A percentile compares a stretch with the other conserved stretches of the same genome.
phyloP scores from a whole-genome alignment of 2,797 vertebrate genomes.

The Rhabdophis nuchalis region DNA sequence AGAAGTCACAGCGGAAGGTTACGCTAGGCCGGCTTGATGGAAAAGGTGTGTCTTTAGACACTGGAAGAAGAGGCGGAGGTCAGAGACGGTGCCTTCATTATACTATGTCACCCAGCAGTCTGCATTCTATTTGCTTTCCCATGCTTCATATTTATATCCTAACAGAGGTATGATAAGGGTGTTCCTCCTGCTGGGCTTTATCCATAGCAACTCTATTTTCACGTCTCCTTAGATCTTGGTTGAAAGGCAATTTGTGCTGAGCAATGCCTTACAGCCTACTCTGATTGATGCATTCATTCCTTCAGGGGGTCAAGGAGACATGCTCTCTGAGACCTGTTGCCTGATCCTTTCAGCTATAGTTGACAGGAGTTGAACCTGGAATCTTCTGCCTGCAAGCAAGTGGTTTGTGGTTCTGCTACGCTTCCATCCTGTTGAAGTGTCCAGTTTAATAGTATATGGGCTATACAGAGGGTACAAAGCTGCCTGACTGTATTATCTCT shows the following conservation, averaged over 20 bases:
- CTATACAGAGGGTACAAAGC: not conserved
- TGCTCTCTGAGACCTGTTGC: not conserved
- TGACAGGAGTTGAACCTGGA: not conserved
- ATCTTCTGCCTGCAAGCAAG: not conserved
- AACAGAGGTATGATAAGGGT: not conserved
- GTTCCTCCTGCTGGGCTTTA: not conserved
- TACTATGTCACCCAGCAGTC: not conserved
- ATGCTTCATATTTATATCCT: not conserved
- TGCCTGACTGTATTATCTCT: not conserved
- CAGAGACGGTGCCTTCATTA: too few species aligned
- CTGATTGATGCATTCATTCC: not conserved
- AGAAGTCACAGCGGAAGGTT: too few species aligned
- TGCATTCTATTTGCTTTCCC: not conserved
- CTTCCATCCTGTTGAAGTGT: not conserved
- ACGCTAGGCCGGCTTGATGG: too few species aligned
- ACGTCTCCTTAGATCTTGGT: not conserved
- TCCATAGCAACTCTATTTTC: not conserved
- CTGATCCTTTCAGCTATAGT: not conserved
- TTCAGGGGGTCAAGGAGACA: not conserved
- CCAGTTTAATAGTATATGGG: not conserved
- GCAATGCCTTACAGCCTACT: not conserved
- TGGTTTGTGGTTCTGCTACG: not conserved
- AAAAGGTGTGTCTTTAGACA: too few species aligned
- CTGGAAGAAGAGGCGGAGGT: too few species aligned
- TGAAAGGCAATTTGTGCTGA: not conserved